These are phyloP conservation scores for Nycticorax nycticorax DNA, from an alignment of 2,113 vertebrate genomes.

Conservation along the genomic window DNA sequence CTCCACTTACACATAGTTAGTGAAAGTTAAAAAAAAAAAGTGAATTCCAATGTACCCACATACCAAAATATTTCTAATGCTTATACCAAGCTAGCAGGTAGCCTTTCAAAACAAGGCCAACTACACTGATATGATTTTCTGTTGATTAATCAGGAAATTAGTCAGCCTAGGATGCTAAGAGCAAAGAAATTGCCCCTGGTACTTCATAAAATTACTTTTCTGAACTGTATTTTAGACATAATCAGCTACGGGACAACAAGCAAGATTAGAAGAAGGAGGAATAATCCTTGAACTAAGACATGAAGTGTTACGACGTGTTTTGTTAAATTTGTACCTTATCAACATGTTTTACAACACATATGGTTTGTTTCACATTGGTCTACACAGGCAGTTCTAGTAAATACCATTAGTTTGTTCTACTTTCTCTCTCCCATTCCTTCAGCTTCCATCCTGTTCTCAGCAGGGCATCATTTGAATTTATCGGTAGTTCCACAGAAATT, in stretches of 20 bases:
- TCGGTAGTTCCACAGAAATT: not conserved
- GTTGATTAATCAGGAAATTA: not conserved
- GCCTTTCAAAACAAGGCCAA: not conserved
- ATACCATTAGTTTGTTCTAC: not conserved
- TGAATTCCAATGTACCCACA: not conserved
- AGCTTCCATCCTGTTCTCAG: not conserved
- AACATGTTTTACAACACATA: not conserved
- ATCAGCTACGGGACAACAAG: not conserved
- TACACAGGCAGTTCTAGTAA: not conserved
- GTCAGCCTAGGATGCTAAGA: not conserved
- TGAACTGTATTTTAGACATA: not conserved
- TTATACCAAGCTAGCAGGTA: not conserved
- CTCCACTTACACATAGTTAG: not conserved
- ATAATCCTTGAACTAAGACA: not conserved
- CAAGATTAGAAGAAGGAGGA: not conserved
- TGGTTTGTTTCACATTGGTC: not conserved
- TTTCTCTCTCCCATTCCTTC: not conserved
- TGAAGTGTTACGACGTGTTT: rapidly evolving
- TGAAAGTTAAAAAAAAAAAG: not conserved
- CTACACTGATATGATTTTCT: not conserved
- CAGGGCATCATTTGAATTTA: not conserved
- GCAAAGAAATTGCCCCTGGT: not conserved
- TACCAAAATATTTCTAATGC: not conserved
- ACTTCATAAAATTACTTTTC: not conserved
- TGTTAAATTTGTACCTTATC: not conserved